phyloP scores from a whole-genome alignment of 2,113 vertebrate genomes.

The Otocyon megalotis region DNA sequence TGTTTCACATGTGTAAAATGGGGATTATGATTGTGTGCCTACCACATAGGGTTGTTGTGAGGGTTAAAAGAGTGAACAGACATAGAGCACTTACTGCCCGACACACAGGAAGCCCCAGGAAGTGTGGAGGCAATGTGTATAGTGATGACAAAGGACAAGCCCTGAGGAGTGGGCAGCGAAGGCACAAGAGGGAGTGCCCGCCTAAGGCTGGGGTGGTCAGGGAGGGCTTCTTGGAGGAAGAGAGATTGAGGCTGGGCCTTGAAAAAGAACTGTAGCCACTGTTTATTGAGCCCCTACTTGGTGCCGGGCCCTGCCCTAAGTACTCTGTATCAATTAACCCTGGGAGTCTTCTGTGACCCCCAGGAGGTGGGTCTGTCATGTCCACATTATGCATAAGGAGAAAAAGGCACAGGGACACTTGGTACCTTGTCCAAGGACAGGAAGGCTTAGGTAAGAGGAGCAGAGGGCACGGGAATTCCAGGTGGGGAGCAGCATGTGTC shows the following conservation, averaged over 20 bases:
- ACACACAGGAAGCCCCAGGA: not conserved
- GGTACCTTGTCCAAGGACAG: not conserved
- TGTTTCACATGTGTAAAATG: not conserved
- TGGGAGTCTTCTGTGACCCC: not conserved
- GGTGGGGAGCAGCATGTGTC: not conserved
- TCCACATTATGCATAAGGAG: not conserved
- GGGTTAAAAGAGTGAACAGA: not conserved
- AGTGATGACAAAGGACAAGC: no score
- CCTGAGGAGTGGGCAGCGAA: not conserved
- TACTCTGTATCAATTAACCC: not conserved
- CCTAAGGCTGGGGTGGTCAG: not conserved
- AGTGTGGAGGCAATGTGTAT: not conserved
- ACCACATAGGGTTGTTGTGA: not conserved
- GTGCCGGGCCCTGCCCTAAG: not conserved
- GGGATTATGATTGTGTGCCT: not conserved
- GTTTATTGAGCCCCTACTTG: not conserved
- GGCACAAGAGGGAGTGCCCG: not conserved
- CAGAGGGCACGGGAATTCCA: not conserved
- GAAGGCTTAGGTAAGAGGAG: not conserved
- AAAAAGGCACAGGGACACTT: not conserved
- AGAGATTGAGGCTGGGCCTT: not conserved
- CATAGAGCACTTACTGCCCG: not conserved
- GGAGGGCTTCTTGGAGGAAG: slow-evolving; percentile 21
- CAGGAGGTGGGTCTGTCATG: not conserved
- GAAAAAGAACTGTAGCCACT: not conserved